Base-by-base conservation (phyloP, 2,888 invertebrate species). In the Epinotia nisella region DNA sequence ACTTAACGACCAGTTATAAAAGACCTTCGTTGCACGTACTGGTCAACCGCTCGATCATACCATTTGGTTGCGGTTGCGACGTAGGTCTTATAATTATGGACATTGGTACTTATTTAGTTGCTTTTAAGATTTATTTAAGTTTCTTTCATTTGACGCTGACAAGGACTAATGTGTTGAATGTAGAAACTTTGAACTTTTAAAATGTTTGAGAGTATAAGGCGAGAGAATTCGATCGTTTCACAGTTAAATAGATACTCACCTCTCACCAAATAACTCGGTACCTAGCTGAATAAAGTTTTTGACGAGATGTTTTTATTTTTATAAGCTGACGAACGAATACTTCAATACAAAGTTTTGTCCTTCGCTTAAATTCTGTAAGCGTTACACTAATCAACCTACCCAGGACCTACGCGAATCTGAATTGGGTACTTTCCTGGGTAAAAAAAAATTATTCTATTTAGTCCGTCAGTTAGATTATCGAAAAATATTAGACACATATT, bases 111-210 rank as follows among this genome's bases (percentile, higher is more conserved):
- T 24, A 68, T 72, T 68, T 68, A 29, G 62, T 61, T 53, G 61
- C 41, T 21, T 64, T 64, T 59, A 67, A 69, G 75, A 72, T 75
- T 75, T 72, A 72, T 72, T 68, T 39, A 59, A 60, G 51, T 75
- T 75, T 75, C 80, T 76, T 79, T 79, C 75, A 77, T 75, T 65
- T 64, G 53, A 19, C 62, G 39, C 21, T 41, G 82, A 82, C 80
- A 75, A 75, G 71, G 72, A 83, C 76, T 79, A 81, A 84, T 83
- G 81, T 60, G 19, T 45, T 60, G 24, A 64, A 62, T 70, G 70
- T 64, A 19, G 56, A 70, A 64, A 64, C 69, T 69, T 69, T 69
- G 51, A 67, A 59, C 67, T 67, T 29, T 67, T 58, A 49, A 49
- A 66, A 41, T 56, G 41, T 35, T 24, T 41, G 56, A 41, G 66